phyloP scores from a whole-genome alignment of 1,140 invertebrate genomes.

The Drosophila dunni region DNA sequence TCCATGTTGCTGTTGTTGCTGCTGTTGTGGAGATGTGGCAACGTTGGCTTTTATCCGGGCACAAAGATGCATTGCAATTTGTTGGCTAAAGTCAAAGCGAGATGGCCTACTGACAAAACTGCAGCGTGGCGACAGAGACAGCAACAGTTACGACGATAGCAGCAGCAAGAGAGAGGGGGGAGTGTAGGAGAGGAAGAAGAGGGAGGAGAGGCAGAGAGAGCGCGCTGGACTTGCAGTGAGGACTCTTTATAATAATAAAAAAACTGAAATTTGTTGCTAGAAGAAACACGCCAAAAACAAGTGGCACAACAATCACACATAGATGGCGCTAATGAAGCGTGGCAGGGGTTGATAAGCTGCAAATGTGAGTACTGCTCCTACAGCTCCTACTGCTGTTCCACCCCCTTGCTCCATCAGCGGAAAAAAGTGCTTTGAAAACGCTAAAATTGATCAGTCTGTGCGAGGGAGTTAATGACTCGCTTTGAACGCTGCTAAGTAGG shows the following conservation, averaged over 20 bases:
- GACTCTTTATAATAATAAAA: slow-evolving; percentile 11
- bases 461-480: slow-evolving; percentile 6
- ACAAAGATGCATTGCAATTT: slow-evolving; percentile 2
- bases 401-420: too few species aligned
- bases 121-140: background rate
- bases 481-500: slow-evolving; percentile 29
- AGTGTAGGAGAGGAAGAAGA: background rate
- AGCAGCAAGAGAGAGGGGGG: background rate
- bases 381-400: too few species aligned
- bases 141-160: background rate
- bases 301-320: slow-evolving; percentile 1
- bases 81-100: slow-evolving; percentile 1
- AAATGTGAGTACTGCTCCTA: slow-evolving; percentile 37
- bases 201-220: background rate
- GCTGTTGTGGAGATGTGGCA: slow-evolving; percentile 6
- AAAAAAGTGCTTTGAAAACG: background rate
- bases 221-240: background rate
- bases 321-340: slow-evolving; percentile 52
- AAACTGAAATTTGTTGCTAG: background rate
- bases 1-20: background rate
- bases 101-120: slow-evolving; percentile 16
- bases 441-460: background rate
- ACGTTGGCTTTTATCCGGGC: slow-evolving; percentile 7
- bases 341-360: slow-evolving; percentile 51
- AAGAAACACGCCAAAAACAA: slow-evolving; percentile 1